A percentile compares a stretch with the other conserved stretches of the same genome.
Conservation (phyloP, 2,888 invertebrate genomes). For the Sipha maydis region DNA sequence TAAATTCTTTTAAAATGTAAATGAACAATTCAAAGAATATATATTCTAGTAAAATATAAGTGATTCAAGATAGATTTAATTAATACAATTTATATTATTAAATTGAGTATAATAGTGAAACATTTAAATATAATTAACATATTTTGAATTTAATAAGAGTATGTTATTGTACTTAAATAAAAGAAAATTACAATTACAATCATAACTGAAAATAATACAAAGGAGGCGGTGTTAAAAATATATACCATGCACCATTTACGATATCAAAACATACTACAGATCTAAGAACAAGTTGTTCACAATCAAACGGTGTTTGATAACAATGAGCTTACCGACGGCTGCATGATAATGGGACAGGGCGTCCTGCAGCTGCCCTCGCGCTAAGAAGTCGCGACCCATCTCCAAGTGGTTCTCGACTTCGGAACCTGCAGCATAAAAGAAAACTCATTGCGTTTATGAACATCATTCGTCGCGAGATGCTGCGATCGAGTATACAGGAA, state of each 20-base stretch:
- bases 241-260: too few species aligned
- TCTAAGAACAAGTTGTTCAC: too few species aligned
- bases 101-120: not conserved
- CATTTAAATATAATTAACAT: not conserved
- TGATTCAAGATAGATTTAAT: not conserved
- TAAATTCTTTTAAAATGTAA: not conserved
- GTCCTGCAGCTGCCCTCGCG: conserved; percentile 92
- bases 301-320: conserved; percentile 2
- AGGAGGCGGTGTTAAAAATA: not conserved
- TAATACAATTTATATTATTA: not conserved
- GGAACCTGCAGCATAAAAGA: not conserved
- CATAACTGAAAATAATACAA: not conserved
- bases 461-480: not conserved
- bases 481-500: not conserved
- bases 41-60: not conserved
- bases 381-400: conserved; percentile 89
- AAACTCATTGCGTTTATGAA: not conserved
- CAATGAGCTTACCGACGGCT: conserved; percentile 82
- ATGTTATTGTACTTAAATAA: too few species aligned
- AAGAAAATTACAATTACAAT: not conserved
- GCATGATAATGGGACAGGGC: conserved; percentile 97
- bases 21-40: not conserved
- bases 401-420: conserved; percentile 95
- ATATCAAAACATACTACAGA: too few species aligned
- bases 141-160: not conserved